Conservation (phyloP, 2,797 vertebrate genomes). For the Bryconaethiops microstoma region DNA sequence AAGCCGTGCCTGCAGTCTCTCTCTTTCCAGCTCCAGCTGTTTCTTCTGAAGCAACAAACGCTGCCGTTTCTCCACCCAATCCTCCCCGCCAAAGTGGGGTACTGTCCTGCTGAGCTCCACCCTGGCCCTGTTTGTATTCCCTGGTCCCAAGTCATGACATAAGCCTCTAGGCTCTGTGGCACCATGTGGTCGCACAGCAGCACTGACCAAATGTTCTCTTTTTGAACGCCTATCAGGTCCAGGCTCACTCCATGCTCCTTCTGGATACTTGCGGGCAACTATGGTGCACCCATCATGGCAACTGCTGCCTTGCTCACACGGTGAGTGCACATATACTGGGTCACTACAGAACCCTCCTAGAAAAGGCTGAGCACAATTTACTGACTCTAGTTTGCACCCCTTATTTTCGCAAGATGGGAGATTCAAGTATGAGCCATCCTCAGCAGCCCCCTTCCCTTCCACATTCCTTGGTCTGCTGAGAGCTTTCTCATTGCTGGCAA, state of each 20-base stretch:
- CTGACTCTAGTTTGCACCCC: slow-evolving; percentile 33
- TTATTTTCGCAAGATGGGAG: slow-evolving; percentile 51
- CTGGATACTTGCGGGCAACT: slow-evolving; percentile 34
- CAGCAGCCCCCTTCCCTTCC: slow-evolving; percentile 62
- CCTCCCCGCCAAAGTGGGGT: slow-evolving; percentile 66
- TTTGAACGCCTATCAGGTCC: background rate
- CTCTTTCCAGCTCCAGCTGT: slow-evolving; percentile 91
- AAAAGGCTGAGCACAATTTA: slow-evolving; percentile 40
- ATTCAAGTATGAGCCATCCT: slow-evolving; percentile 81
- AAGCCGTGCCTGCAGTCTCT: slow-evolving; percentile 85
- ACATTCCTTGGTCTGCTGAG: slow-evolving; percentile 56
- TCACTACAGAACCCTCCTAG: slow-evolving; percentile 25
- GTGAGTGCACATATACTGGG: slow-evolving; percentile 31
- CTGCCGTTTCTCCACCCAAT: slow-evolving; percentile 85
- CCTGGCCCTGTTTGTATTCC: slow-evolving; percentile 44
- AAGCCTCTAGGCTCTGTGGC: slow-evolving; percentile 44
- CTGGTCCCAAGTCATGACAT: slow-evolving; percentile 26
- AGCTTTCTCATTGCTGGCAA: slow-evolving; percentile 63
- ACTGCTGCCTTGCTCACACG: slow-evolving; percentile 6
- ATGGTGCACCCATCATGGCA: slow-evolving; percentile 19
- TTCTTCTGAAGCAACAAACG: slow-evolving; percentile 90
- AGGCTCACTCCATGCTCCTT: slow-evolving; percentile 29
- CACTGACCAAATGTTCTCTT: slow-evolving; percentile 7
- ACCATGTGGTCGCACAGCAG: background rate
- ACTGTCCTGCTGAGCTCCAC: slow-evolving; percentile 46